Percentiles rank a stretch among this genome's conserved stretches.
Conservation (phyloP, 2,888 invertebrate genomes). For the Orchestes rusci region DNA sequence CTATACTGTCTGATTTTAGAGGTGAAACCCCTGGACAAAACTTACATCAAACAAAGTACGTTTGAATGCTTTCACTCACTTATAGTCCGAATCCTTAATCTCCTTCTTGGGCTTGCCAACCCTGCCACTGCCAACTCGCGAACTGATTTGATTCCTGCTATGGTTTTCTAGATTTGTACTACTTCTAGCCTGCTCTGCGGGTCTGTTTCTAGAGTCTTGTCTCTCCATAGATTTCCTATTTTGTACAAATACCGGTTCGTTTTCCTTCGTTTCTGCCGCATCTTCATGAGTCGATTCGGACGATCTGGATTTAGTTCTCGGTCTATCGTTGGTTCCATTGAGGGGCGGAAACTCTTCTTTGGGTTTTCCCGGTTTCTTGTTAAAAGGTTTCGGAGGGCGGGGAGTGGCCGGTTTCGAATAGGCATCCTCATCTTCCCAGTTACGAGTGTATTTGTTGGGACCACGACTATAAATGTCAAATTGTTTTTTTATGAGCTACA, state of each 20-base stretch:
- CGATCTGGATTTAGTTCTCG: conserved; percentile 11
- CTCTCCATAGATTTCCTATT: conserved; percentile 18
- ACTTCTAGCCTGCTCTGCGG: too few relatives aligned
- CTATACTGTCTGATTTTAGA: conserved; percentile 37
- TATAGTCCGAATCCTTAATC: conserved; percentile 40
- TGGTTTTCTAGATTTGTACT: too few relatives aligned
- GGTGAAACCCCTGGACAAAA: conserved; percentile 36
- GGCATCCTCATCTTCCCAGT: conserved; percentile 90
- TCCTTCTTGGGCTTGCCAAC: conserved; percentile 37
- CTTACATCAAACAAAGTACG: background rate
- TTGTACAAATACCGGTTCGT: conserved; percentile 1
- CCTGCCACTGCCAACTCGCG: conserved; percentile 35
- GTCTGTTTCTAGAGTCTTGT: too few relatives aligned
- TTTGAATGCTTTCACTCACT: conserved; percentile 7
- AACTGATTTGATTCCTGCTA: too few relatives aligned
- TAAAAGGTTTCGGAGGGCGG: background rate
- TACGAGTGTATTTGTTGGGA: conserved; percentile 84
- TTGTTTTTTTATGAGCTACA: background rate
- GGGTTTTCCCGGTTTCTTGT: conserved; percentile 7
- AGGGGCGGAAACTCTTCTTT: conserved; percentile 34
- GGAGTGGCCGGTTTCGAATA: conserved; percentile 52
- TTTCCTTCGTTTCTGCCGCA: conserved; percentile 11
- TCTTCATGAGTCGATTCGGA: conserved; percentile 16
- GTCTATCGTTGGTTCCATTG: conserved; percentile 1
- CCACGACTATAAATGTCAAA: conserved; percentile 58